phyloP scores from a whole-genome alignment of 1,140 invertebrate genomes.

The Drosophila insularis region DNA sequence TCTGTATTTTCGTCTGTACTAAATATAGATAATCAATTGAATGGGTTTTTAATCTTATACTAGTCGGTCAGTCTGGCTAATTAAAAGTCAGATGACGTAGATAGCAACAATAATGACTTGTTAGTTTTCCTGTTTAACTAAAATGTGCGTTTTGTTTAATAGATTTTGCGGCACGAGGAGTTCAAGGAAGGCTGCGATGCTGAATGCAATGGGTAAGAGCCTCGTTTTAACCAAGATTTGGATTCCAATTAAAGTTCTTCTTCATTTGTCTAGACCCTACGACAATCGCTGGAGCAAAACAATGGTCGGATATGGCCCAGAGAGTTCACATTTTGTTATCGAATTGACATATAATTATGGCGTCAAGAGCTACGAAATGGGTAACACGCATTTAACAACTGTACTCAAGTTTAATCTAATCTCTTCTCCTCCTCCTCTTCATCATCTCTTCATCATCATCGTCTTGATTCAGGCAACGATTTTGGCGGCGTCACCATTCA shows the following conservation, averaged over 20 bases:
- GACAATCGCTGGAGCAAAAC: constrained; percentile 99
- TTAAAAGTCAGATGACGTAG: constrained; percentile 33
- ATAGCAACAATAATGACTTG: constrained; percentile 29
- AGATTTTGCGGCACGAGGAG: constrained; percentile 98
- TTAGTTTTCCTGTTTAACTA: constrained; percentile 18
- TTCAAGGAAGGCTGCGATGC: constrained; percentile 98
- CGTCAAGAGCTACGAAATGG: constrained; percentile 90
- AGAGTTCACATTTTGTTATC: constrained; percentile 97
- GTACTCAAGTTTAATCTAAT: neutral
- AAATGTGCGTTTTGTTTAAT: neutral
- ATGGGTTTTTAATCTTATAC: constrained; percentile 42
- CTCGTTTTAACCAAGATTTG: too few species aligned
- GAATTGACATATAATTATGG: constrained; percentile 99
- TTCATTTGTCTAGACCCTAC: constrained; percentile 88
- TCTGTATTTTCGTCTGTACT: neutral
- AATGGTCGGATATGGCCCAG: constrained; percentile 98
- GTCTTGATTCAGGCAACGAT: constrained; percentile 88
- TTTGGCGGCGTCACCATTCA: constrained; percentile 93
- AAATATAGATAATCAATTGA: neutral
- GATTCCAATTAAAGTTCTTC: too few species aligned
- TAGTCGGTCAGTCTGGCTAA: constrained; percentile 27
- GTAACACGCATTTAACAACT: constrained; percentile 34
- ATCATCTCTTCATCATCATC: too few species aligned
- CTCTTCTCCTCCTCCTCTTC: neutral
- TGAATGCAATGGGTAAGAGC: constrained; percentile 95